Base-by-base conservation (phyloP, 2,113 vertebrate species). In the Pimephales promelas region DNA sequence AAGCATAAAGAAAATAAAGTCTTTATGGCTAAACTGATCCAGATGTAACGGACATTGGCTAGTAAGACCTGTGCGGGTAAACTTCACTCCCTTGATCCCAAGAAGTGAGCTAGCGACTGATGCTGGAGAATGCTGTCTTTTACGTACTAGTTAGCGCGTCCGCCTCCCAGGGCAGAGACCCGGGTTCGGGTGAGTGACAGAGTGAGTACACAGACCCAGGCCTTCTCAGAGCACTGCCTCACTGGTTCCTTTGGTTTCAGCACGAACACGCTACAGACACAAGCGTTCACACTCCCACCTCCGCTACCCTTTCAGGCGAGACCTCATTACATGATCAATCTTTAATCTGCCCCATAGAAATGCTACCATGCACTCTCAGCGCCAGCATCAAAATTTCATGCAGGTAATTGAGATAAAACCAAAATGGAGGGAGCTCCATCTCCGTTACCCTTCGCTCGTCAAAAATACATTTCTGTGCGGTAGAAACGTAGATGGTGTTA, bases 341-440 rank as follows among this genome's bases (percentile, higher is more conserved):
- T 93, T 93, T 93, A 78, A 92, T 93, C 82, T 57, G 6, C 59
- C 87, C 79, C 81, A 89, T 89, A 90, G 87, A 86, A 56, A 83
- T 85, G 87, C 74, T 73, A 66, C 62, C 73, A 74, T 85, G 73
- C 74, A 34, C 83, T 83, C 87, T 88, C 86, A 34, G 71, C 73
- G 49, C 62, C 43, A 59, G 22, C 85, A 92, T 95, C 59, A 92
- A 93, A 93, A 72, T 91, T 94, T 92, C 80, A 93, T 92, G 2
- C 73, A 70, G 80, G 92, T 92, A 93, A 94, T 86, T 20, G 92
- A 93, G 90, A 93, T 94, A 91, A 94, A 92, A 62, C 87, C 52
- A 43, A 89, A 91, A 90, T 91, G 88, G 85, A 75, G 84, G 7
- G 84, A 84, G 5, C 0, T 56, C 75, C 72, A 71, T 83, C 87